Evolutionary conservation across 2,888 invertebrate species (phyloP), one percentile per base, ranked within the genome.

Genomic region (Drosophila basisetae): DNA sequence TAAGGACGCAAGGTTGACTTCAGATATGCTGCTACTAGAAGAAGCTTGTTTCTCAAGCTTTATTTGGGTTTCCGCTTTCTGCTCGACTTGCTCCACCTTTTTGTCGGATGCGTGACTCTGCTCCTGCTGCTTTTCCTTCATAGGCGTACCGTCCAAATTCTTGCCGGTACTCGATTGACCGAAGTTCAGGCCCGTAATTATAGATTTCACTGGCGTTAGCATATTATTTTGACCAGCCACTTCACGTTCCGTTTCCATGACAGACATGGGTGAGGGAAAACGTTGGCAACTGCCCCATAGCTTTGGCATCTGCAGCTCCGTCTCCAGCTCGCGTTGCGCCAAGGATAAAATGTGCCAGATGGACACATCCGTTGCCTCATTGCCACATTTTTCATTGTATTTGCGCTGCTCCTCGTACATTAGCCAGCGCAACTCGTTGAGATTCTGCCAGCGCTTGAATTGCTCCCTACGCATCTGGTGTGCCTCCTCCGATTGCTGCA

Each of bases 311-410:
- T 77, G 30, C 18, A 86, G 39, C n/a, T 73, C 49, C 6, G 49
- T 3, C 41, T 93, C 92, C n/a, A 93, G 83, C 10, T 91, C 90
- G 1, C 59, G 35, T 25, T 91, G 92, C 0, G 90, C 91, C 33
- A 67, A 9, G 0, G 82, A 63, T 4, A 93, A 63, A 33, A 93
- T 92, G 0, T 81, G 76, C 89, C 90, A 92, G 11, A 92, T 83
- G 63, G 82, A 80, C 2, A 73, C 73, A 4, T 49, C 54, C 1
- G 7, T 2, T 0, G 43, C 63, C 9, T 33, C 4, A 18, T 6
- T 53, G 63, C 35, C 80, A 47, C 13, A 67, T 5, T 66, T 69
- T 22, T 63, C 30, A 11, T 77, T 69, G 50, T 76, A 72, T 7
- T 76, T 78, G 6, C 71, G 62, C 30, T 89, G 80, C 49, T 81